Evolutionary conservation across 2,797 vertebrate genomes (phyloP), one percentile per base, ranked within the genome.

Genomic region (Stomatorhinus walkeri): DNA sequence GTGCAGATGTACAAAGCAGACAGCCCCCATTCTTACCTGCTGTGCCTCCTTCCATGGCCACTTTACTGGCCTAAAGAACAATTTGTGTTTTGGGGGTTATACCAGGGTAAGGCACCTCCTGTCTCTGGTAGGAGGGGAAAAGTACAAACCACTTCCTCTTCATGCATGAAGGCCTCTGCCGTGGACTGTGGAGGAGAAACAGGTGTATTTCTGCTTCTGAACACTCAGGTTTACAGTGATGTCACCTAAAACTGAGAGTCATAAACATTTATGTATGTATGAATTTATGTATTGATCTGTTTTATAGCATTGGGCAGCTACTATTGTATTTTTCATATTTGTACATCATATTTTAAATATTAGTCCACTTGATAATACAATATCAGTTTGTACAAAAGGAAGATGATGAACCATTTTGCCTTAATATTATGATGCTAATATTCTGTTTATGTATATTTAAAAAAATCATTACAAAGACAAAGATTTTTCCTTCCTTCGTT

Each of bases 101-200:
- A 10, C 51, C 40, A 76, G 32, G 87, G 51, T 40, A 51, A 48
- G 76, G 61, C 14, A 76, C 84, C 88, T 87, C 89, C 87, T 79
- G 87, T 16, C n/a, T 32, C 32, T 81, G 83, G 49, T 81, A 68
- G 83, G 14, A 51, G 64, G 87, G 86, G 87, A 84, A 86, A 87
- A 86, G 87, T 68, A 56, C 43, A 28, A 90, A 49, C 83, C 51
- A 46, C 81, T 90, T 90, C 89, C 89, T 88, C 59, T 87, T 14
- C 83, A 90, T 46, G 84, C 89, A 85, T 90, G 87, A 86, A 40
- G 87, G 89, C 59, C 46, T 64, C 56, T 49, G n/a, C 36, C 83
- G 54, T 43, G 52, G 61, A 86, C 87, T 87, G 76, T 83, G 28
- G 72, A 85, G 28, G 59, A 88, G 83, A 88, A 59, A 81, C 89